A percentile compares a stretch with the other conserved stretches of the same genome.
Evolutionary conservation across 2,888 invertebrate genomes (phyloP).

Genomic region (Pristionchus fissidentatus): DNA sequence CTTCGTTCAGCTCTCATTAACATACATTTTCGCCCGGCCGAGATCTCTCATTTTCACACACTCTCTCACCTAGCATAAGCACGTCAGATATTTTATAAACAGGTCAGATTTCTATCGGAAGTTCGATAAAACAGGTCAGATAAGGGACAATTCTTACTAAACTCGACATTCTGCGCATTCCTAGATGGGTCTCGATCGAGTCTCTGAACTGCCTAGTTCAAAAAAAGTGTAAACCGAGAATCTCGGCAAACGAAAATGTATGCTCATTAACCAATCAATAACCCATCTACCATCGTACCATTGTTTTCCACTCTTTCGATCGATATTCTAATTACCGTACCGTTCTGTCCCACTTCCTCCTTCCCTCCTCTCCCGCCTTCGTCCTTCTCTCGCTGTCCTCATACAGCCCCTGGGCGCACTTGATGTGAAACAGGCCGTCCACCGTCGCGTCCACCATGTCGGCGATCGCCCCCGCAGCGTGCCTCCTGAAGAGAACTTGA

Average conservation of each 20-base stretch:
- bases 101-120: too few relatives aligned
- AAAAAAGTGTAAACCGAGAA: too few relatives aligned
- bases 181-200: too few relatives aligned
- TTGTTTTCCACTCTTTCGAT: neutral
- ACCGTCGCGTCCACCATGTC: conserved; percentile 65
- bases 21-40: too few relatives aligned
- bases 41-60: too few relatives aligned
- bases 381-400: neutral
- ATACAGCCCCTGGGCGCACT: conserved; percentile 44
- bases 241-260: neutral
- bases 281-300: neutral
- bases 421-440: conserved; percentile 61
- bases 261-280: neutral
- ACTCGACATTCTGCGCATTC: too few relatives aligned
- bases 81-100: too few relatives aligned
- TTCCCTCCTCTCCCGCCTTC: neutral
- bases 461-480: conserved; percentile 64
- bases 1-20: too few relatives aligned
- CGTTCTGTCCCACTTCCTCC: conserved; percentile 28
- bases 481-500: conserved; percentile 52
- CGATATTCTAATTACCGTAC: neutral
- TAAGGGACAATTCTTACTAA: too few relatives aligned
- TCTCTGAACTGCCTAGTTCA: too few relatives aligned
- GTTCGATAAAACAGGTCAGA: too few relatives aligned
- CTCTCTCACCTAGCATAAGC: too few relatives aligned